These are phyloP conservation scores for Maccullochella peelii DNA, from an alignment of 2,113 vertebrate genomes.

Conservation along the genomic window DNA sequence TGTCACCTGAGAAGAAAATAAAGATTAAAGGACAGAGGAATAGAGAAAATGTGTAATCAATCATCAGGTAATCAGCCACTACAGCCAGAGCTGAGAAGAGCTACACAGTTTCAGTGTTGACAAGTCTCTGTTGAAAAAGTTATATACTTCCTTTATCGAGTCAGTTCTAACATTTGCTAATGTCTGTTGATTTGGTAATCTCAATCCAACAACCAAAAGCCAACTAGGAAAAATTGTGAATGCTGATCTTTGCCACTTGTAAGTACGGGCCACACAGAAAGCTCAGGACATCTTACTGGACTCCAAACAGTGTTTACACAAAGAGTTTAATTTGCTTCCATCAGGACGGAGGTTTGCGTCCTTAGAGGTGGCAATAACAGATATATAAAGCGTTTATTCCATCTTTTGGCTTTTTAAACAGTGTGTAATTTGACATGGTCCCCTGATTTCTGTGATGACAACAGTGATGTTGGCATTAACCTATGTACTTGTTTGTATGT, in stretches of 20 bases:
- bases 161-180: background rate
- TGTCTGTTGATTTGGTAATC: background rate
- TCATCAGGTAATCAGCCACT: rapidly evolving
- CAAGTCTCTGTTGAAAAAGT: background rate
- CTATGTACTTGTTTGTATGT: no score
- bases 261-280: background rate
- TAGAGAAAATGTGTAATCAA: background rate
- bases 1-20: constrained; percentile 71
- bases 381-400: background rate
- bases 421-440: background rate
- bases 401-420: background rate
- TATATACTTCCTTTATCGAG: background rate
- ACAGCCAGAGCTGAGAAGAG: background rate
- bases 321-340: background rate
- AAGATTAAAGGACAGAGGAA: background rate
- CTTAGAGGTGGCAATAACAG: background rate
- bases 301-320: background rate
- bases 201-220: background rate
- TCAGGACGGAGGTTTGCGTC: background rate
- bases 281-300: background rate
- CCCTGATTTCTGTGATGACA: background rate
- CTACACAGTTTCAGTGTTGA: background rate
- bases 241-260: background rate
- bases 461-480: no score
- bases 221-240: background rate